A percentile compares a stretch with the other conserved stretches of the same genome.
These are phyloP conservation scores for Ametastegia equiseti DNA, from an alignment of 2,888 invertebrate species.

Conservation along the genomic window DNA sequence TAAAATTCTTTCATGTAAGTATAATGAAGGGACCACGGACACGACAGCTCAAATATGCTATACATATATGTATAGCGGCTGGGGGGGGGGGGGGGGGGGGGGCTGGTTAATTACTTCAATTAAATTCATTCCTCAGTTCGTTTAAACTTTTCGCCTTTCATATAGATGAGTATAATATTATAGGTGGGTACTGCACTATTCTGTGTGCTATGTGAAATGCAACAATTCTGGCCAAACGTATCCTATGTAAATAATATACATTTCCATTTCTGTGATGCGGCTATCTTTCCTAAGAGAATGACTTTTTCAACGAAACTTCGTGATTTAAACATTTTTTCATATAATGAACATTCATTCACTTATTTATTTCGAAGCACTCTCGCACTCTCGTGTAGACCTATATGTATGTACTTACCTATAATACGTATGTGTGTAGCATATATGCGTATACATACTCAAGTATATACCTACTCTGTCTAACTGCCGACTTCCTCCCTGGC, in stretches of 20 bases:
- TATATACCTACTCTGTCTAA: conserved; percentile 20
- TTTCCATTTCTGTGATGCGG: too few species aligned
- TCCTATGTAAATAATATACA: too few species aligned
- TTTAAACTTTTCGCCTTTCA: background rate
- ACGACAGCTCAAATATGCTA: background rate
- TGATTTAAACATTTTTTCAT: too few species aligned
- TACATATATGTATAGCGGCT: too few species aligned
- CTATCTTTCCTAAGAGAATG: too few species aligned
- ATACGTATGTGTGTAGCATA: background rate
- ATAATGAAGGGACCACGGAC: background rate
- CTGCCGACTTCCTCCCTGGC: background rate
- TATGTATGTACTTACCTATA: background rate
- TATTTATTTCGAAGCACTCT: too few species aligned
- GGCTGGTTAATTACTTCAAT: conserved; percentile 44
- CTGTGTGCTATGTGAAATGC: background rate
- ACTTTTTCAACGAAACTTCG: too few species aligned
- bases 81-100: background rate
- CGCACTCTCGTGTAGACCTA: too few species aligned
- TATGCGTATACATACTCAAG: background rate
- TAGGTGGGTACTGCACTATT: background rate
- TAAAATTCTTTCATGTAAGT: too few species aligned
- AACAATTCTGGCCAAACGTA: too few species aligned
- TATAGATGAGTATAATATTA: background rate
- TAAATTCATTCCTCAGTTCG: conserved; percentile 23
- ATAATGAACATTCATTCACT: too few species aligned